Evolutionary conservation across 2,113 vertebrate genomes (phyloP), one percentile per base, ranked within the genome.

Genomic region (Sapajus apella): DNA sequence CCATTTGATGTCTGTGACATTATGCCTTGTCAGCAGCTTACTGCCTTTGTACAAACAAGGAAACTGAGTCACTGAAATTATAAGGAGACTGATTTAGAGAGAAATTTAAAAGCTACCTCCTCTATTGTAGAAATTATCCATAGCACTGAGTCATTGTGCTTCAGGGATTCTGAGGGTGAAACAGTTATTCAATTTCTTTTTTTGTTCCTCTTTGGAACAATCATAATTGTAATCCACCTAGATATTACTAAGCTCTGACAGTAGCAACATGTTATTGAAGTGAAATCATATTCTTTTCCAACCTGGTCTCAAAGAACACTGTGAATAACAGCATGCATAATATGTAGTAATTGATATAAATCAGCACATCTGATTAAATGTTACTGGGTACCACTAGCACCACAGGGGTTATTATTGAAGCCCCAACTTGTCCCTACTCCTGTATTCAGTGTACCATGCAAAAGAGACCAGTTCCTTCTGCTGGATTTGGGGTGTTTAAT

Each of bases 161-260:
- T 97, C 40, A 92, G 72, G 80, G 9, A 89, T 17, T 92, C 72
- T 66, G 47, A 95, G 94, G 90, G 66, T 93, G 70, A 91, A 91
- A 97, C 96, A 95, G 92, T 89, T 76, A 81, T 82, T 94, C 76
- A 80, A 6, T 75, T 30, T 95, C 30, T 86, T 12, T 30, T 87
- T 92, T 92, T 81, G 81, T 96, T 97, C 72, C 18, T 58, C 90
- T 96, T 95, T 87, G 64, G 83, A 94, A 92, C 61, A 92, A 83
- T 97, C 90, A 72, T 90, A 87, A 90, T 86, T 98, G 86, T 97
- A 90, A 90, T 88, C 87, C 61, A 97, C 85, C 43, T 85, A 91
- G 58, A 91, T 95, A 91, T 97, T 85, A 94, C 23, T 95, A 73
- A 70, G 45, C 90, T 97, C 52, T 93, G 56, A 45, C 72, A 95